These are phyloP conservation scores for Coluber constrictor DNA, from an alignment of 2,797 vertebrate species.

Conservation along the genomic window DNA sequence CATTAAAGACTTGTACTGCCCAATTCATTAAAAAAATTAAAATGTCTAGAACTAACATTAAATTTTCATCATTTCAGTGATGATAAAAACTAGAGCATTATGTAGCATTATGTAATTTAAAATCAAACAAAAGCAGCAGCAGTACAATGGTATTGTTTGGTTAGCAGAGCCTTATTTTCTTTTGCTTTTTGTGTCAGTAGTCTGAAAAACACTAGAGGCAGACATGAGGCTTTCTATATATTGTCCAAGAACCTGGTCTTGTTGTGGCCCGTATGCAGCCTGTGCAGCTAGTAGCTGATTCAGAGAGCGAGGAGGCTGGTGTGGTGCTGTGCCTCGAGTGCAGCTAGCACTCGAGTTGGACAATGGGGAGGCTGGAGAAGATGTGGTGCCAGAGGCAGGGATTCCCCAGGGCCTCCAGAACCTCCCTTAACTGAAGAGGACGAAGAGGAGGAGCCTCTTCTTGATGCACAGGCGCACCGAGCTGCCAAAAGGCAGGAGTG, in stretches of 20 bases:
- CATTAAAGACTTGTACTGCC: conserved; percentile 50
- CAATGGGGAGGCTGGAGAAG: too few species aligned
- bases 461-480: too few species aligned
- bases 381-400: too few species aligned
- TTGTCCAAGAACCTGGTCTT: conserved; percentile 91
- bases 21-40: conserved; percentile 56
- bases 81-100: conserved; percentile 66
- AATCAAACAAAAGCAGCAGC: conserved; percentile 66
- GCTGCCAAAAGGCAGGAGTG: too few species aligned
- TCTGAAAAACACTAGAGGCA: conserved; percentile 98
- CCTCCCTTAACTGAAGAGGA: too few species aligned
- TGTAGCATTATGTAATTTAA: conserved; percentile 63
- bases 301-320: too few species aligned
- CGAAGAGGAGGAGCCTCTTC: too few species aligned
- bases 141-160: conserved; percentile 52
- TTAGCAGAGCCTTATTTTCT: conserved; percentile 80
- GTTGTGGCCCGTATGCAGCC: too few species aligned
- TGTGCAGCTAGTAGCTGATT: too few species aligned
- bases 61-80: conserved; percentile 61
- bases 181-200: conserved; percentile 98
- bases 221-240: conserved; percentile 99
- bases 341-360: too few species aligned
- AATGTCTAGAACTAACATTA: conserved; percentile 55
- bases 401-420: too few species aligned
- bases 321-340: too few species aligned